Evolutionary conservation across 2,113 vertebrate species (phyloP), one percentile per base, ranked within the genome.

Genomic region (Phycodurus eques): DNA sequence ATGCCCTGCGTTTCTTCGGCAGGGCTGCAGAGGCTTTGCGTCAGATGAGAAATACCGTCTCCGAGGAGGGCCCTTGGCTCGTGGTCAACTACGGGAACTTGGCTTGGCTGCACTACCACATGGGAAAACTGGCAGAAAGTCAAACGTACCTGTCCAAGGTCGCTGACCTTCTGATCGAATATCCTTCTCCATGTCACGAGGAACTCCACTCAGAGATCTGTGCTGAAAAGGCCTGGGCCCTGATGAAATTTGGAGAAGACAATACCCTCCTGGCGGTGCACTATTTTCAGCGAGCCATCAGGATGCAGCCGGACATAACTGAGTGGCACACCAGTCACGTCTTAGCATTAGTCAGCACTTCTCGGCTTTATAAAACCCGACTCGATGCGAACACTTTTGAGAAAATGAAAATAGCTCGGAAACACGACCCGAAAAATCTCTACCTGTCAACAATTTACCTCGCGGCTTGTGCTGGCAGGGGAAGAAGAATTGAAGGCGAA

Each of bases 161-260:
- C 1, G 71, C 77, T 0, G 14, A 2, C 8, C 83, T 89, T 49
- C 47, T 74, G 47, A 56, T 19, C 0, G 8, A 83, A 49, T 42
- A 80, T n/a, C 85, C 80, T 5, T 49, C 72, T 54, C 73, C 80
- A 5, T 77, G 39, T 5, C 70, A 67, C 31, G 80, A 71, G 0
- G 74, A 85, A 35, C 84, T 79, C n/a, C 86, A 88, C 13, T 76
- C 87, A 0, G 90, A 90, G 72, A 60, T 89, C 47, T 82, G 54
- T 0, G 89, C 84, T 1, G 90, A 91, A 57, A 89, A 89, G 57
- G 90, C 78, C 71, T 91, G 89, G 89, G 88, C 82, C 3, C 74
- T 91, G 72, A 89, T 89, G 89, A 84, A 78, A 51, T 84, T 88
- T 8, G 12, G 64, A 4, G 0, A 0, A 51, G 70, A 66, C 6